Evolutionary conservation across 2,113 vertebrate species (phyloP).

Genomic region (Trematomus loennbergii): DNA sequence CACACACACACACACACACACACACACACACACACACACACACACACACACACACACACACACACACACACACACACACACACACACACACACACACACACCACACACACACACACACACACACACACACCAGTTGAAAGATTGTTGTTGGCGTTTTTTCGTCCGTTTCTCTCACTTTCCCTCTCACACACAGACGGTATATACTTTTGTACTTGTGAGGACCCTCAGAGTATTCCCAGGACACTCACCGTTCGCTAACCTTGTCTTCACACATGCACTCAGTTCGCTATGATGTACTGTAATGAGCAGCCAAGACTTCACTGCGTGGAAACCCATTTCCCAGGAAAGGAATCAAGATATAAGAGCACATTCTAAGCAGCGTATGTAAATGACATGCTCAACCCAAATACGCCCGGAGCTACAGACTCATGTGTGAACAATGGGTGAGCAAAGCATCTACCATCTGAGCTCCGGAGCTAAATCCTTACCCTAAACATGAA

Average conservation of each 20-base stretch:
- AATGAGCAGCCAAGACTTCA: slow-evolving; percentile 24
- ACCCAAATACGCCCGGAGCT: neutral
- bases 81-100: slow-evolving; percentile 1
- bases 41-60: slow-evolving; percentile 3
- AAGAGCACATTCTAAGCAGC: slow-evolving; percentile 16
- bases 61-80: slow-evolving; percentile 4
- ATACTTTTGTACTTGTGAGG: slow-evolving; percentile 21
- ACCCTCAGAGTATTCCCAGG: slow-evolving; percentile 22
- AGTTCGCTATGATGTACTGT: neutral
- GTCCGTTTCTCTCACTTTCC: slow-evolving; percentile 39
- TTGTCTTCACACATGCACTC: neutral
- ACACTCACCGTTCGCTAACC: slow-evolving; percentile 8
- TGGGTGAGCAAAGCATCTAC: neutral
- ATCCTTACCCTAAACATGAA: neutral
- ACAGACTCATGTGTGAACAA: neutral
- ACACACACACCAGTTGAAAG: slow-evolving; percentile 27
- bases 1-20: slow-evolving; percentile 3
- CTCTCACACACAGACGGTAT: neutral
- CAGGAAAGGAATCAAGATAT: neutral
- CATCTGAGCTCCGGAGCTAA: neutral
- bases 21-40: slow-evolving; percentile 32
- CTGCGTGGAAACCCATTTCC: slow-evolving; percentile 11
- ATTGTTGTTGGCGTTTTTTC: slow-evolving; percentile 52
- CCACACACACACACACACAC: slow-evolving; percentile 1
- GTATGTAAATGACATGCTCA: slow-evolving; percentile 16